phyloP scores from a whole-genome alignment of 2,888 invertebrate species.

The Nyleta sp. region DNA sequence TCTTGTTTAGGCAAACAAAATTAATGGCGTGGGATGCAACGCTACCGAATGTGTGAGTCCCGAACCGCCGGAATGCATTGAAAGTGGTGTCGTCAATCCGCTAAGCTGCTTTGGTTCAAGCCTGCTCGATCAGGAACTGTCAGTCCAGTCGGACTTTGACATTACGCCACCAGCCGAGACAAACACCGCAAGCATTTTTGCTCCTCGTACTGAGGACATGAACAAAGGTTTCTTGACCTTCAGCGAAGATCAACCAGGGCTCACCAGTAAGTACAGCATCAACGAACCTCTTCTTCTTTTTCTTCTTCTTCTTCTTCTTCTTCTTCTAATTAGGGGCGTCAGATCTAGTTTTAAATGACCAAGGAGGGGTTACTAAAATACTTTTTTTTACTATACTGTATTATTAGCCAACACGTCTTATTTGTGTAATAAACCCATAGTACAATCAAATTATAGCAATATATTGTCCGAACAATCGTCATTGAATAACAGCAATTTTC shows the following conservation, averaged over 20 bases:
- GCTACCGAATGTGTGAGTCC: conserved; percentile 25
- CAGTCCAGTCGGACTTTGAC: conserved; percentile 55
- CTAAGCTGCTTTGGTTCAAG: conserved; percentile 44
- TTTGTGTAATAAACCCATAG: no score
- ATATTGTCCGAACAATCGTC: no score
- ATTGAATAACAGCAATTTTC: no score
- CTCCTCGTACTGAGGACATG: conserved; percentile 95
- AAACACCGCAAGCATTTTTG: conserved; percentile 90
- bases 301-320: no score
- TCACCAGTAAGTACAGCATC: conserved; percentile 92
- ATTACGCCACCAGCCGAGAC: conserved; percentile 84
- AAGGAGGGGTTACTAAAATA: no score
- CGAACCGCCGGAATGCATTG: conserved; percentile 61
- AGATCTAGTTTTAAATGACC: no score
- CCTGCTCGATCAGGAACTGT: conserved; percentile 64
- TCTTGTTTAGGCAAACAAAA: conserved; percentile 25
- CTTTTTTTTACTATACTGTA: no score
- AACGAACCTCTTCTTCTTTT: no score
- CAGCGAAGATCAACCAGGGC: conserved; percentile 91
- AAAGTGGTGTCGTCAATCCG: conserved; percentile 70
- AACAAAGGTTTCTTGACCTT: conserved; percentile 95
- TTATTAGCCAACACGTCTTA: no score
- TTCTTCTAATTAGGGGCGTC: no score
- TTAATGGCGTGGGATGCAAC: conserved; percentile 21
- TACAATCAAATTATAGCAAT: no score